Evolutionary conservation across 2,888 invertebrate genomes (phyloP).

Genomic region (Cremastinae sp.): DNA sequence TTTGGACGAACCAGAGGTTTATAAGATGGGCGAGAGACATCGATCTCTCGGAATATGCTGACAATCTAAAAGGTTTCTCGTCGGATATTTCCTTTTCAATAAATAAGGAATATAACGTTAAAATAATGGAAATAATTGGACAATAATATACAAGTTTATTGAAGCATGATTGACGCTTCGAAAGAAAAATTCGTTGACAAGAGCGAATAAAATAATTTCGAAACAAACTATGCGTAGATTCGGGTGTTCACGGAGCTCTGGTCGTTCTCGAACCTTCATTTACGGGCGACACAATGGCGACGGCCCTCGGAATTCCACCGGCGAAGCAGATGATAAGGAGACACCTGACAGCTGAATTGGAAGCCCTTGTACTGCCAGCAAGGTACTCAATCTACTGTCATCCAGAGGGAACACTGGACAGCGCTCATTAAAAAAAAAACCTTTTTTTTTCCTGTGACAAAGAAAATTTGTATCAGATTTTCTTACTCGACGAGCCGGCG

Average conservation of each 20-base stretch:
- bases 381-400: conserved; percentile 85
- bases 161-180: no score
- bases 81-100: no score
- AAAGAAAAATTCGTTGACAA: no score
- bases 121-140: no score
- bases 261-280: conserved; percentile 96
- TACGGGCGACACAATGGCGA: conserved; percentile 96
- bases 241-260: conserved; percentile 96
- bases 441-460: conserved; percentile 5
- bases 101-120: no score
- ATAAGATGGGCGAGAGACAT: conserved; percentile 96
- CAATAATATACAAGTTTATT: no score
- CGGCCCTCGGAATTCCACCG: conserved; percentile 94
- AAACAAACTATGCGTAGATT: conserved; percentile 88
- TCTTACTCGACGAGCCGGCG: conserved; percentile 26
- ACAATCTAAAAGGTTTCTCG: conserved; percentile 90
- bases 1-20: conserved; percentile 97
- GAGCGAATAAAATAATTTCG: no score
- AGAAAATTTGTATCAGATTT: neutral
- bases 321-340: conserved; percentile 96
- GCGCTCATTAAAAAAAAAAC: conserved; percentile 71
- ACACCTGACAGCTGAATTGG: conserved; percentile 94
- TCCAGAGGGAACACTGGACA: conserved; percentile 78
- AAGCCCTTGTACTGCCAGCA: conserved; percentile 94
- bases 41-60: conserved; percentile 95